Conservation (phyloP, 1,140 invertebrate species). For the Drepana arcuata region DNA sequence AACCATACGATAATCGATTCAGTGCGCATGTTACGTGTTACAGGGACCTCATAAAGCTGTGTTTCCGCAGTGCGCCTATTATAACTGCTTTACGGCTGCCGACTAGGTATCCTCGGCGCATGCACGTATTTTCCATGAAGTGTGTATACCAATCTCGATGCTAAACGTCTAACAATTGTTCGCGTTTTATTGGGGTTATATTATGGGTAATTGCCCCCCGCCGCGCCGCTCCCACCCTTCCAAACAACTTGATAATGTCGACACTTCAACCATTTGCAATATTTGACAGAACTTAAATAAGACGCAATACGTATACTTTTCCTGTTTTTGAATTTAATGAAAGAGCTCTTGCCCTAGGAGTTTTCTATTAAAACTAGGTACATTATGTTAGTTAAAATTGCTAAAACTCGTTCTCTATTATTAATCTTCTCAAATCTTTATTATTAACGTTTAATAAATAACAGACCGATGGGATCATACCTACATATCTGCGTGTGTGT, state of each 20-base stretch:
- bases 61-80: constrained; percentile 54
- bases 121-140: constrained; percentile 29
- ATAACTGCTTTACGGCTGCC: constrained; percentile 52
- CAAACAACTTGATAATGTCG: too few relatives aligned
- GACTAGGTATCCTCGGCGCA: constrained; percentile 36
- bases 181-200: constrained; percentile 45
- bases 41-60: constrained; percentile 44
- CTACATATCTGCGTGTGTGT: too few relatives aligned
- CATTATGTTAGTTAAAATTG: too few relatives aligned
- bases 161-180: constrained; percentile 45
- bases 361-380: too few relatives aligned
- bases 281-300: constrained; percentile 19
- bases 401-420: too few relatives aligned
- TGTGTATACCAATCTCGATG: constrained; percentile 28
- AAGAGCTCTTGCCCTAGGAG: too few relatives aligned
- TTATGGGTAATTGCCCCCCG: constrained; percentile 41
- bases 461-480: too few relatives aligned
- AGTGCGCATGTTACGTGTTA: constrained; percentile 46
- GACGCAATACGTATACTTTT: too few relatives aligned
- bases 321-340: too few relatives aligned
- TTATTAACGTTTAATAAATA: too few relatives aligned
- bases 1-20: constrained; percentile 50
- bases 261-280: constrained; percentile 30
- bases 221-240: constrained; percentile 23
- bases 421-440: too few relatives aligned